These are phyloP conservation scores for Dynastes maya DNA, from an alignment of 2,888 invertebrate genomes.

Conservation along the genomic window DNA sequence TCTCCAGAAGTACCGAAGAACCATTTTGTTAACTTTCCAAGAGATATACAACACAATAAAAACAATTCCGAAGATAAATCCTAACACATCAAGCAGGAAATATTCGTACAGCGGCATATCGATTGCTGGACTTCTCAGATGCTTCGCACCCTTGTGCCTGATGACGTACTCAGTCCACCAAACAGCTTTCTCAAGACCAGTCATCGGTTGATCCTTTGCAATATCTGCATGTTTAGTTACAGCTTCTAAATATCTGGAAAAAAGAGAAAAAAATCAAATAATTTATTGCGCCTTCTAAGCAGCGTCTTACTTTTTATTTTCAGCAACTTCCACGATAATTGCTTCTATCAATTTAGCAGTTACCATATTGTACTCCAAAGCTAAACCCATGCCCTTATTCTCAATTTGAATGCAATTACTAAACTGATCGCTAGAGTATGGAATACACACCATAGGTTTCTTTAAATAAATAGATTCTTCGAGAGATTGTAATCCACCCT, in stretches of 20 bases:
- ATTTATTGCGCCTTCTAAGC: neutral
- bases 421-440: slow-evolving; percentile 67
- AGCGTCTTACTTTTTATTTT: slow-evolving; percentile 52
- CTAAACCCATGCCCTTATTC: slow-evolving; percentile 49
- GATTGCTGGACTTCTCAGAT: slow-evolving; percentile 51
- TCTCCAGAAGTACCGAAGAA: slow-evolving; percentile 12
- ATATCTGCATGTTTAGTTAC: slow-evolving; percentile 53
- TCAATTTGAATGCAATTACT: slow-evolving; percentile 53
- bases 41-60: slow-evolving; percentile 13
- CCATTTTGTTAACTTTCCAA: neutral
- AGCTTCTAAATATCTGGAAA: slow-evolving; percentile 46
- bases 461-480: slow-evolving; percentile 69
- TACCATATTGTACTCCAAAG: slow-evolving; percentile 47
- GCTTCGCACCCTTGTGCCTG: slow-evolving; percentile 55
- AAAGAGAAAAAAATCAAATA: neutral
- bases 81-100: slow-evolving; percentile 56
- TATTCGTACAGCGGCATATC: slow-evolving; percentile 56
- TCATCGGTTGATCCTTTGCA: slow-evolving; percentile 55
- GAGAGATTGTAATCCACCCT: slow-evolving; percentile 70
- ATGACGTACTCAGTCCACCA: slow-evolving; percentile 58
- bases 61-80: slow-evolving; percentile 4
- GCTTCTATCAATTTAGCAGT: slow-evolving; percentile 47
- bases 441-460: slow-evolving; percentile 69
- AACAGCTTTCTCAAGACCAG: slow-evolving; percentile 55
- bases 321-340: slow-evolving; percentile 54